Percentiles rank a stretch among this genome's conserved stretches.
Conservation (phyloP, 2,797 vertebrate species). For the Trichosurus vulpecula region DNA sequence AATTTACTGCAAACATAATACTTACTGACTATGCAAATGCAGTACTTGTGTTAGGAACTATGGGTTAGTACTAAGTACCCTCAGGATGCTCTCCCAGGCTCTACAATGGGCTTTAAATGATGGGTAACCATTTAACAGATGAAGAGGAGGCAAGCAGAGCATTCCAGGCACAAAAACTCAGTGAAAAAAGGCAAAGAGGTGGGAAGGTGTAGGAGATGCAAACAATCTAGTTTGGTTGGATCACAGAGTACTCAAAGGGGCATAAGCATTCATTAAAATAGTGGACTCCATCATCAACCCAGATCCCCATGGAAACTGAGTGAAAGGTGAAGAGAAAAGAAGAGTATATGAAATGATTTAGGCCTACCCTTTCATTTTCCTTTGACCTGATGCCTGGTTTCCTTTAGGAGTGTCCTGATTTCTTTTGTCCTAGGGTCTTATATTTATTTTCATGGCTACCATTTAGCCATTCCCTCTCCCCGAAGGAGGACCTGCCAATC, state of each 20-base stretch:
- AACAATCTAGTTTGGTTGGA: background rate
- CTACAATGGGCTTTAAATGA: background rate
- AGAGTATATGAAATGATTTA: constrained; percentile 10
- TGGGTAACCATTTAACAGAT: background rate
- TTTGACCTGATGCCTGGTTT: constrained; percentile 39
- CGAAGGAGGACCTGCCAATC: background rate
- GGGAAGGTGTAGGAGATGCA: background rate
- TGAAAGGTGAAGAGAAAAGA: constrained; percentile 31
- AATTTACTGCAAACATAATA: background rate
- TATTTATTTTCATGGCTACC: background rate
- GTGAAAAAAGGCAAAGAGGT: background rate
- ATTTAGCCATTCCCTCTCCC: constrained; percentile 43
- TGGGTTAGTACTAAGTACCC: background rate
- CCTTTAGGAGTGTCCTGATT: constrained; percentile 21
- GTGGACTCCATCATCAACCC: constrained; percentile 1
- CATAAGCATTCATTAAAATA: background rate
- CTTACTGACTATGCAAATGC: background rate
- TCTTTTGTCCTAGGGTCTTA: constrained; percentile 30
- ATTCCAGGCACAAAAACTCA: background rate
- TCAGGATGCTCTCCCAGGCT: background rate
- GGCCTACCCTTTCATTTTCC: constrained; percentile 20
- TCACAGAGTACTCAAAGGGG: background rate
- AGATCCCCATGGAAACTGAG: constrained; percentile 40
- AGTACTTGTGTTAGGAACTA: background rate
- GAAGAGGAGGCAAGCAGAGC: background rate